A percentile compares a stretch with the other conserved stretches of the same genome.
phyloP scores from a whole-genome alignment of 1,140 invertebrate genomes.

The Argopecten irradians region DNA sequence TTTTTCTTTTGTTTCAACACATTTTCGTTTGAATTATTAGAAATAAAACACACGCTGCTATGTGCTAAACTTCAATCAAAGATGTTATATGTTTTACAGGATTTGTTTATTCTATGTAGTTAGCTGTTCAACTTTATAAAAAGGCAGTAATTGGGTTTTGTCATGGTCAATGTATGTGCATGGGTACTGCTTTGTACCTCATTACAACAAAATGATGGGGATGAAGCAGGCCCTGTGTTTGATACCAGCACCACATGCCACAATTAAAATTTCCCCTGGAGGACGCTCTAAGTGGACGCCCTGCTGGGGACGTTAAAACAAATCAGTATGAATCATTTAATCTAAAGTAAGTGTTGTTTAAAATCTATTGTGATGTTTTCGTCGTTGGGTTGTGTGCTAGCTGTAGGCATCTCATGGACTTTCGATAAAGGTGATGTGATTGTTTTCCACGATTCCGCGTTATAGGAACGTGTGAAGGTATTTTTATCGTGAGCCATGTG shows the following conservation, averaged over 20 bases:
- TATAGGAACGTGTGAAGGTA: not conserved
- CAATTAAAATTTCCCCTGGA: not conserved
- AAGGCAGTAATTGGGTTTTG: constrained; percentile 12
- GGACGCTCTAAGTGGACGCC: not conserved
- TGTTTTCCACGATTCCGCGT: not conserved
- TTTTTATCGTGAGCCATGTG: not conserved
- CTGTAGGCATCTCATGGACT: not conserved
- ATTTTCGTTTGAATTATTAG: too few species aligned
- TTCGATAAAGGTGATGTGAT: not conserved
- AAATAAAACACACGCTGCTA: too few species aligned
- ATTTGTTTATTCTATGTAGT: too few species aligned
- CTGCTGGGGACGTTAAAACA: not conserved
- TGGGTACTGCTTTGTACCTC: not conserved
- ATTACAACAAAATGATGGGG: not conserved
- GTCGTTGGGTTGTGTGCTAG: not conserved
- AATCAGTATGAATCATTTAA: not conserved
- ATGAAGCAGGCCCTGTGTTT: not conserved
- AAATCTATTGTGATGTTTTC: not conserved
- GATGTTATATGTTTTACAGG: not conserved
- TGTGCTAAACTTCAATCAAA: too few species aligned
- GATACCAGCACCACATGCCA: constrained; percentile 7
- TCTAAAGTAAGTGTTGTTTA: not conserved
- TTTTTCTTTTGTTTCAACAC: too few species aligned
- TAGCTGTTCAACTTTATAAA: too few species aligned
- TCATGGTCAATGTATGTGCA: not conserved